Base-by-base conservation (phyloP, 2,888 invertebrate genomes). In the Pterostichus madidus region DNA sequence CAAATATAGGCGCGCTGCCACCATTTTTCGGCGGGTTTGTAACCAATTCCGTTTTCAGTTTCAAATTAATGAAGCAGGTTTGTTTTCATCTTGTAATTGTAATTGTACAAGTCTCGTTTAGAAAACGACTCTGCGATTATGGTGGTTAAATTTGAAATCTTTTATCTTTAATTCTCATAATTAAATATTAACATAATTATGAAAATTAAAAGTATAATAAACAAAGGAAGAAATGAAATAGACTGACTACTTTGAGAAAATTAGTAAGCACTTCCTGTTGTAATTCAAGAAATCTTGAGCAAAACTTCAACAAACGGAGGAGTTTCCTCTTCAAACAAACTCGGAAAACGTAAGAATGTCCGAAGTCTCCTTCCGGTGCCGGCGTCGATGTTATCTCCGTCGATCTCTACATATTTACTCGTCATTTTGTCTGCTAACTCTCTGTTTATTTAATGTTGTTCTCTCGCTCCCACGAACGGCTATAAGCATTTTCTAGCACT, bases 291-390 rank as follows among this genome's bases (percentile, higher is more conserved):
- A 49, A 49, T 0, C 59, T 31, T 59, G 59, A 59, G 59, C 24
- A 39, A 68, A 68, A 64, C 32, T 64, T 39, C 44, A 31, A 10
- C 11, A 17, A 35, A 61, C 61, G 61, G 35, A 8, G 8, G 61
- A 61, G 39, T 68, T 39, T 68, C n/a, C 68, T 68, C 8, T 11
- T 68, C 68, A 68, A 68, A 68, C 44, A 68, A 68, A 68, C 44
- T n/a, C 10, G 68, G 68, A 35, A 39, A 35, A 39, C 6, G 68
- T 68, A 68, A 35, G 17, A 68, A 15, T 68, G 35, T 31, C 59
- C 59, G 59, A 59, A 8, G 31, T 59, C 10, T 17, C 24, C 59
- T 59, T 59, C 59, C 59, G 49, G 49, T 13, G 11, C 31, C 15
- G 53, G 53, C 10, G 3, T 8, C 24, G 13, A 11, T 68, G 39